Percentiles rank a stretch among this genome's conserved stretches.
Evolutionary conservation across 2,113 vertebrate genomes (phyloP).

Genomic region (Trachemys scripta): DNA sequence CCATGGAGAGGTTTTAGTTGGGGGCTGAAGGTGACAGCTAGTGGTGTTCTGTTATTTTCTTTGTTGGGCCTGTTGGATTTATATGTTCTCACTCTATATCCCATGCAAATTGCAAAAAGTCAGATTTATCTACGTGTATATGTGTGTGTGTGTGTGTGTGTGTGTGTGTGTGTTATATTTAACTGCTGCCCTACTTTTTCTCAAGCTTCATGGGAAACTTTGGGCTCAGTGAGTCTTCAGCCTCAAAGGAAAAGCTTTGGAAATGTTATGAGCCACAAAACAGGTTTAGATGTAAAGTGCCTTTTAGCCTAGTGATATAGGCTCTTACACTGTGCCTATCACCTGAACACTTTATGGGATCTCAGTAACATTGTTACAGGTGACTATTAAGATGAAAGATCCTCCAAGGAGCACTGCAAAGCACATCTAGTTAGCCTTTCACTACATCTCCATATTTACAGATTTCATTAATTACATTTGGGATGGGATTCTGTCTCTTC

Average conservation of each 20-base stretch:
- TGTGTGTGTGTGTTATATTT: neutral
- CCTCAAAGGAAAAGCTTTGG: neutral
- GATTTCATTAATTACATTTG: constrained; percentile 80
- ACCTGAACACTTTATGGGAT: neutral
- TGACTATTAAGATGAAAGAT: constrained; percentile 64
- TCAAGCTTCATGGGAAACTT: constrained; percentile 21
- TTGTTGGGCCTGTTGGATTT: too few relatives aligned
- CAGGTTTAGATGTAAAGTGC: neutral
- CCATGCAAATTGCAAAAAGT: neutral
- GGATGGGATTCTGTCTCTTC: neutral
- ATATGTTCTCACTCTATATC: neutral
- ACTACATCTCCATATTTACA: constrained; percentile 51
- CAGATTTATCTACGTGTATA: neutral
- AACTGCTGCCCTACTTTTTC: neutral
- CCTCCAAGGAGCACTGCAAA: constrained; percentile 57
- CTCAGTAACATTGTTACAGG: constrained; percentile 68
- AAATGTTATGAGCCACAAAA: neutral
- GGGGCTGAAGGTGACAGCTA: too few relatives aligned
- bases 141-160: too few relatives aligned
- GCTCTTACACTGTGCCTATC: neutral
- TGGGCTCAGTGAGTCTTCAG: constrained; percentile 1
- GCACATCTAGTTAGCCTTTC: constrained; percentile 70
- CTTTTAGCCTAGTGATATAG: neutral
- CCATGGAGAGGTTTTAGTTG: too few relatives aligned
- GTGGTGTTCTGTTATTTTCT: too few relatives aligned